Evolutionary conservation across 1,140 invertebrate genomes (phyloP), one percentile per base, ranked within the genome.

Genomic region (Zeugodacus cucurbitae): DNA sequence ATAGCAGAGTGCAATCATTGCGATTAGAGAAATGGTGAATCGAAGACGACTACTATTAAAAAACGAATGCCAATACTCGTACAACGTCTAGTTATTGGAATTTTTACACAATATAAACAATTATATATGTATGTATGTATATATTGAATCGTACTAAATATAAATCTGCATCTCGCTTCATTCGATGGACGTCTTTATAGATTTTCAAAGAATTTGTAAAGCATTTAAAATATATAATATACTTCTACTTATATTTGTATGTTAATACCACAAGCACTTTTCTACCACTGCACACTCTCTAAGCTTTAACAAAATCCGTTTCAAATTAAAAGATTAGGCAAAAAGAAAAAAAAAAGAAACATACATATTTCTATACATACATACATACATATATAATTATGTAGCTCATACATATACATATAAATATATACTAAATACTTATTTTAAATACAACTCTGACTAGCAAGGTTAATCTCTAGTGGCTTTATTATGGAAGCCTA

Each of bases 401-500:
- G 41, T 48, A 54, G 48, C 17, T 14, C 34, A 44, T 82, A 82
- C 0, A n/a, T 48, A 22, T n/a, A 11, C 1, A n/a, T 4, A 20
- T 74, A 74, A 7, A 6, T 74, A 7, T 17, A 37, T 70, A n/a
- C n/a, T n/a, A 74, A 22, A 41, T 74, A n/a, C 29, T 20, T n/a
- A n/a, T n/a, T n/a, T n/a, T 74, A 74, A 82, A 48, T 29, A 78
- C 37, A 54, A 48, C 41, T 48, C 48, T 44, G 20, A 34, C 17
- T 44, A 48, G 41, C 11, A 48, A 44, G 22, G 74, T 48, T 82
- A 82, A 82, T 26, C 37, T 82, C 29, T 82, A n/a, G 74, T 82
- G 48, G 74, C 74, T 82, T 82, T 29, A 82, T 82, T 82, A 82
- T 82, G 74, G 41, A 82, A 82, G 74, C 74, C 74, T 82, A 48